These are phyloP conservation scores for Acholoe squamosa DNA, from an alignment of 2,888 invertebrate species.

Conservation along the genomic window DNA sequence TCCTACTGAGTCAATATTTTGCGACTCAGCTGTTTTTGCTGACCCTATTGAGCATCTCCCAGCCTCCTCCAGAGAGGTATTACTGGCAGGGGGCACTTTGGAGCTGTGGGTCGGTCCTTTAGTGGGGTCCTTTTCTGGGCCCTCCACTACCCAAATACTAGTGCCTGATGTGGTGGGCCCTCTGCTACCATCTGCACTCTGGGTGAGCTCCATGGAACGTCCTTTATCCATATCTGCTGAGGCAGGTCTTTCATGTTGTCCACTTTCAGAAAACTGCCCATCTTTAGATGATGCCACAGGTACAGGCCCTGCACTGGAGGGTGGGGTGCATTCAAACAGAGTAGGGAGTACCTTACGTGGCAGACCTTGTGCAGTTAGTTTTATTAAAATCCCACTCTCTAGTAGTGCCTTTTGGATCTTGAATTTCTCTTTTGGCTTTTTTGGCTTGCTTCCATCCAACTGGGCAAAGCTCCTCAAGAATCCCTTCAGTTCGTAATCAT, in stretches of 20 bases:
- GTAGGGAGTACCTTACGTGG: background rate
- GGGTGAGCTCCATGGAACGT: background rate
- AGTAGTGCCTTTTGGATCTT: conserved; percentile 63
- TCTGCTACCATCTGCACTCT: background rate
- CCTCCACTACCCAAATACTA: background rate
- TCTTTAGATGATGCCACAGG: background rate
- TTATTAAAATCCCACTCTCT: conserved; percentile 36
- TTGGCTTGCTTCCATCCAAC: conserved; percentile 62
- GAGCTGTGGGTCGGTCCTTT: background rate
- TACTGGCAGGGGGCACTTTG: background rate
- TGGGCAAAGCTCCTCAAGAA: conserved; percentile 69
- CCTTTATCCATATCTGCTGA: background rate
- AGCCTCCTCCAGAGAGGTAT: background rate
- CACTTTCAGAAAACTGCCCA: background rate
- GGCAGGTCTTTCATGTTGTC: no score
- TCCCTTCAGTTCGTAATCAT: conserved; percentile 70
- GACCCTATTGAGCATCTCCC: background rate
- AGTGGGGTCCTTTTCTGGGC: background rate
- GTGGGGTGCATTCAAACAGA: background rate
- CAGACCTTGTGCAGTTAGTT: conserved; percentile 19
- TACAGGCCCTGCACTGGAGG: background rate
- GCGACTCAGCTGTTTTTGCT: background rate
- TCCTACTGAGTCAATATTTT: background rate
- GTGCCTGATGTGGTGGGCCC: background rate
- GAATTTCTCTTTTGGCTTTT: conserved; percentile 67